Evolutionary conservation across 2,888 invertebrate genomes (phyloP), one percentile per base, ranked within the genome.

Genomic region (Agriopis aurantiaria): DNA sequence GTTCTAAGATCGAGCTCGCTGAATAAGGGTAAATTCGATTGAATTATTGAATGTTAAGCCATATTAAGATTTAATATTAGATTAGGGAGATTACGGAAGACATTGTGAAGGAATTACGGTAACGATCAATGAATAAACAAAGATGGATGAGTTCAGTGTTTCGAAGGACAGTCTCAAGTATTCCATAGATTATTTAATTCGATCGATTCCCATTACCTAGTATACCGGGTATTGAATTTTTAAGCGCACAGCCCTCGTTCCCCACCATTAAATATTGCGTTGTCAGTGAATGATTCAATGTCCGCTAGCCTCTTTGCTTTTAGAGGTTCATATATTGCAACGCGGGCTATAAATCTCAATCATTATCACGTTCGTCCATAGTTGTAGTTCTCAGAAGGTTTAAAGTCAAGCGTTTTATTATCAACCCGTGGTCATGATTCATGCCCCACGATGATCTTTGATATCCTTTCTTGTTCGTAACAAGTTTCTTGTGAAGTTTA

Each of bases 301-400:
- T 72, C 60, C 63, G 66, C 62, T 59, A 43, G 64, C 53, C 59
- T 52, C 46, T 65, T 48, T 57, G 61, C 52, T 61, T 61, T 43
- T 62, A 69, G 60, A 55, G 53, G 51, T 56, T 55, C 55, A 49
- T 65, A 69, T 63, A 70, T 63, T 63, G 68, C 62, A 57, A 65
- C 67, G 33, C 33, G 58, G 57, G 70, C 60, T 74, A 75, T 77
- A 75, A 71, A 71, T 75, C 70, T 74, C 69, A 69, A 72, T 71
- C 73, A 74, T 69, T 75, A 76, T 74, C 83, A 85, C 80, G 81
- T 81, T 74, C 71, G 70, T 65, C 71, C 78, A 64, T 81, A 80
- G 77, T 79, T 78, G 84, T 81, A 81, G 74, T 91, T 91, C 91
- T 80, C 77, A 85, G 91, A 91, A 91, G 89, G 90, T 82, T 83